Conservation (phyloP, 2,113 vertebrate species). For the Dipodomys stephensi region DNA sequence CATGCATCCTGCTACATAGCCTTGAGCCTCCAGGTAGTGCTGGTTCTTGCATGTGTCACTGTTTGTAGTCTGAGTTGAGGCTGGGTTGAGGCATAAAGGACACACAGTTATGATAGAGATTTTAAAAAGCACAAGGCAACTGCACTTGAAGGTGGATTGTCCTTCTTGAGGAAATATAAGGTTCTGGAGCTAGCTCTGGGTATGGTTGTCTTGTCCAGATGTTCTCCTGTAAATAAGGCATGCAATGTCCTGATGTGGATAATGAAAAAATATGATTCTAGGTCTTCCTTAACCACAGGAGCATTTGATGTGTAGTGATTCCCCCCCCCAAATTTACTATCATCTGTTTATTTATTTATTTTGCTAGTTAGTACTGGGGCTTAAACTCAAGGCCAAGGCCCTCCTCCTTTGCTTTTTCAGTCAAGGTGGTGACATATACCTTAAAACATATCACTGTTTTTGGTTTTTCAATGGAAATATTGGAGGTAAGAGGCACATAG, state of each 20-base stretch:
- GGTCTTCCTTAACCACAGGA: background rate
- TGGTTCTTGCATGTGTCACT: fast-evolving
- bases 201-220: background rate
- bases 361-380: too few relatives aligned
- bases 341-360: too few relatives aligned
- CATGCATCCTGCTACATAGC: fast-evolving
- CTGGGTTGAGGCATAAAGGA: background rate
- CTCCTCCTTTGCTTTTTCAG: too few relatives aligned
- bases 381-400: too few relatives aligned
- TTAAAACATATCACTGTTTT: too few relatives aligned
- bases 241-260: background rate
- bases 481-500: too few relatives aligned
- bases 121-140: background rate
- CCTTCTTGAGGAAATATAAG: background rate
- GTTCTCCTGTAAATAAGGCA: background rate
- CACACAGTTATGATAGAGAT: background rate
- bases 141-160: background rate
- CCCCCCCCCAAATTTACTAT: background rate
- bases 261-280: background rate
- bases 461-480: too few relatives aligned
- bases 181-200: background rate
- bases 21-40: background rate
- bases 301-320: background rate
- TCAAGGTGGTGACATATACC: too few relatives aligned
- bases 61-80: background rate